These are phyloP conservation scores for Chaetura pelagica DNA, from an alignment of 2,113 vertebrate genomes.

Conservation along the genomic window DNA sequence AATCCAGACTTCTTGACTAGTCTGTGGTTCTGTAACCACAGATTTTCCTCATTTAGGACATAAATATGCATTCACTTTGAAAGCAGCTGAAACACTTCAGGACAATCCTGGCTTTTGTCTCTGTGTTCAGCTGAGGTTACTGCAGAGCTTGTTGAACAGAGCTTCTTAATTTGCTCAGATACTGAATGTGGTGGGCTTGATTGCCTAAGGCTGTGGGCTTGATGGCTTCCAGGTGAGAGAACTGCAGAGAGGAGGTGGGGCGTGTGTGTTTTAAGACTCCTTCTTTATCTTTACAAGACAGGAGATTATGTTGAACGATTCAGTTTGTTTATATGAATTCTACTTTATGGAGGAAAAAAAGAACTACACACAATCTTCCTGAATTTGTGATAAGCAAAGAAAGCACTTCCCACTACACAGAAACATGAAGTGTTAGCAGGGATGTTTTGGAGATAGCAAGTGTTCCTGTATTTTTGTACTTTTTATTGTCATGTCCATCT, in stretches of 20 bases:
- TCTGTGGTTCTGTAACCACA: background rate
- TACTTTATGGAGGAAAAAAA: background rate
- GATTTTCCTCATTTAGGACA: background rate
- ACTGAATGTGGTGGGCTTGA: background rate
- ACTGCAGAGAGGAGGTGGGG: rapidly evolving
- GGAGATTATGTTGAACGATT: background rate
- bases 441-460: background rate
- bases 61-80: background rate
- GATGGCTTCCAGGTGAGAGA: background rate
- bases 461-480: background rate
- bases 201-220: background rate
- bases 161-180: background rate
- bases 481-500: background rate
- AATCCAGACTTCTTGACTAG: background rate
- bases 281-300: background rate
- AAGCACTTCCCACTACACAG: background rate
- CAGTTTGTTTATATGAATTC: background rate
- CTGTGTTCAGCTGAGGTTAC: background rate
- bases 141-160: background rate
- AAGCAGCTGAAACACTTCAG: background rate
- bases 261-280: background rate
- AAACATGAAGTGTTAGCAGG: background rate
- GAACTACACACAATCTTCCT: background rate
- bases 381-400: background rate
- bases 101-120: background rate